Percentiles rank a stretch among this genome's conserved stretches.
Conservation (phyloP, 2,888 invertebrate genomes). For the Caenorhabditis drosophilae region DNA sequence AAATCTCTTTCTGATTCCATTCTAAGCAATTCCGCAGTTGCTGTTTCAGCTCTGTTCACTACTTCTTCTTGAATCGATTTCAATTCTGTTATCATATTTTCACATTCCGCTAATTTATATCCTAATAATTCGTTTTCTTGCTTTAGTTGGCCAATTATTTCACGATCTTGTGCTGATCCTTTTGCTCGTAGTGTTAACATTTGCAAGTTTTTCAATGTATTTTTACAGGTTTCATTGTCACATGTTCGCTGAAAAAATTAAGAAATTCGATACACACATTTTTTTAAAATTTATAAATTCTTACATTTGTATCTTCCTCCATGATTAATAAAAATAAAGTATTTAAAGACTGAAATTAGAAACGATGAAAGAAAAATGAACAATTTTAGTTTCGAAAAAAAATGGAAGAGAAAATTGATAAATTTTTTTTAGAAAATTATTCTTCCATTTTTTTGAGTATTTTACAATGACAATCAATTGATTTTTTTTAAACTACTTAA, state of each 20-base stretch:
- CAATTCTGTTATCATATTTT: neutral
- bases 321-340: neutral
- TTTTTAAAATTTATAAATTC: no score
- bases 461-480: no score
- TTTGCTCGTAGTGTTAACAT: neutral
- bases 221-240: constrained; percentile 4
- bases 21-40: constrained; percentile 13
- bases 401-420: no score
- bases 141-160: neutral
- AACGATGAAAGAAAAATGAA: no score
- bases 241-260: no score
- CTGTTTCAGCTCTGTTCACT: constrained; percentile 12
- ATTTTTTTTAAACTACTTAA: no score
- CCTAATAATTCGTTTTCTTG: constrained; percentile 1
- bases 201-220: constrained; percentile 2
- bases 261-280: no score
- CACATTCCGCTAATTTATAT: constrained; percentile 5
- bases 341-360: no score
- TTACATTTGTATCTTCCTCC: constrained; percentile 5
- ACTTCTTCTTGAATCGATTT: neutral
- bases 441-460: no score
- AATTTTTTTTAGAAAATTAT: no score
- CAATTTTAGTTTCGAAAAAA: no score
- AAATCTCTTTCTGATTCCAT: constrained; percentile 2
- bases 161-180: neutral